Percentiles rank a stretch among this genome's conserved stretches.
Conservation (phyloP, 2,888 invertebrate species). For the Acronicta psi region DNA sequence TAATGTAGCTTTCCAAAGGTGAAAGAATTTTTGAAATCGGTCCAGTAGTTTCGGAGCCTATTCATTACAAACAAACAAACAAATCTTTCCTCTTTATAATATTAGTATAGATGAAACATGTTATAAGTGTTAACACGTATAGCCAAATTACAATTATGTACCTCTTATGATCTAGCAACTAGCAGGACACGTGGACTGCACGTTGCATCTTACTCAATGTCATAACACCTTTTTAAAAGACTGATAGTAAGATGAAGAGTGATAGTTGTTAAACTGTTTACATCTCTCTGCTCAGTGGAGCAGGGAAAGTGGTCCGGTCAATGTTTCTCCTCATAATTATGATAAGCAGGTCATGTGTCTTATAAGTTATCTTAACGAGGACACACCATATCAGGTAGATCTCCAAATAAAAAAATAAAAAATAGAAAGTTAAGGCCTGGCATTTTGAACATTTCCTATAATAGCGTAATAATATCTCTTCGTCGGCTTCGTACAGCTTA, state of each 20-base stretch:
- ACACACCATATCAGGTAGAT: slow-evolving; percentile 21
- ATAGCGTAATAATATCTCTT: no score
- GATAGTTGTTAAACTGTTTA: background rate
- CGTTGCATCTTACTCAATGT: slow-evolving; percentile 13
- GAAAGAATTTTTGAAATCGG: no score
- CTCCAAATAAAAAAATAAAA: slow-evolving; percentile 9
- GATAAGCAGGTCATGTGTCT: slow-evolving; percentile 22
- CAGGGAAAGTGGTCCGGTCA: slow-evolving; percentile 32
- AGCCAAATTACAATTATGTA: slow-evolving; percentile 11
- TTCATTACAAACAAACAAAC: no score
- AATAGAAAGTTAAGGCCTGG: slow-evolving; percentile 18
- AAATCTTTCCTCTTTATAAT: no score
- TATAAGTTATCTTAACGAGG: slow-evolving; percentile 27
- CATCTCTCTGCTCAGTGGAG: slow-evolving; percentile 4
- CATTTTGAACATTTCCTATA: no score
- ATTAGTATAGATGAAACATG: no score
- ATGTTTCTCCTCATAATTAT: slow-evolving; percentile 31
- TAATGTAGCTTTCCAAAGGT: no score
- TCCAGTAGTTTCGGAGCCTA: no score
- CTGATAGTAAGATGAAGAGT: slow-evolving; percentile 1
- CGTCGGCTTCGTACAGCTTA: background rate
- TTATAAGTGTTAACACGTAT: background rate
- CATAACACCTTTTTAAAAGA: slow-evolving; percentile 2
- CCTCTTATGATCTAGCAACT: slow-evolving; percentile 4
- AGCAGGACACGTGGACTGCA: slow-evolving; percentile 2